Percentiles rank a stretch among this genome's conserved stretches.
Conservation (phyloP, 2,888 invertebrate genomes). For the Pandemis corylana region DNA sequence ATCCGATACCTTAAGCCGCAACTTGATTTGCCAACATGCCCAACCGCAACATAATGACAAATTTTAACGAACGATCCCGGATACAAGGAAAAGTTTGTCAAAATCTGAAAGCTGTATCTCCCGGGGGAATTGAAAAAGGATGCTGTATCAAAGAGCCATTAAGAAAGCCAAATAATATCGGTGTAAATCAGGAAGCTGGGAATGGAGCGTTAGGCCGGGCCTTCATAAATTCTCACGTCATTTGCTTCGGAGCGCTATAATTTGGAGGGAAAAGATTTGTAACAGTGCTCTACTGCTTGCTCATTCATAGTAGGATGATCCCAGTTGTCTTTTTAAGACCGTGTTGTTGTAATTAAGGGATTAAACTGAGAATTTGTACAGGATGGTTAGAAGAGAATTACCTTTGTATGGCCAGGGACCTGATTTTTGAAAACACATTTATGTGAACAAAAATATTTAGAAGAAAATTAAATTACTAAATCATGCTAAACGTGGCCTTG, state of each 20-base stretch:
- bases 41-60: not conserved
- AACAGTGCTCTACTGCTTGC: conserved; percentile 5
- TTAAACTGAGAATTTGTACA: too few relatives aligned
- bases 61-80: conserved; percentile 20
- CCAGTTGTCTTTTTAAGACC: not conserved
- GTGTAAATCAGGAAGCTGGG: conserved; percentile 62
- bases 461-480: too few relatives aligned
- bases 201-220: conserved; percentile 48
- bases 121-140: conserved; percentile 51
- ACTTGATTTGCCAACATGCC: too few relatives aligned
- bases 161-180: conserved; percentile 63
- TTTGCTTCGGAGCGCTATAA: conserved; percentile 49
- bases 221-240: conserved; percentile 52
- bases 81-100: conserved; percentile 37
- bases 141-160: conserved; percentile 65
- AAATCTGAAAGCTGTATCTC: conserved; percentile 37
- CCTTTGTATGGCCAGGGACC: too few relatives aligned
- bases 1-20: too few relatives aligned
- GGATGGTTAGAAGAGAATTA: too few relatives aligned
- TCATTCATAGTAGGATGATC: not conserved
- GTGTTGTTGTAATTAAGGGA: not conserved
- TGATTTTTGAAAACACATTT: too few relatives aligned
- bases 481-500: too few relatives aligned
- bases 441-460: too few relatives aligned
- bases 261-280: conserved; percentile 39